Conservation (phyloP, 2,888 invertebrate genomes). For the Rotaria sp. region DNA sequence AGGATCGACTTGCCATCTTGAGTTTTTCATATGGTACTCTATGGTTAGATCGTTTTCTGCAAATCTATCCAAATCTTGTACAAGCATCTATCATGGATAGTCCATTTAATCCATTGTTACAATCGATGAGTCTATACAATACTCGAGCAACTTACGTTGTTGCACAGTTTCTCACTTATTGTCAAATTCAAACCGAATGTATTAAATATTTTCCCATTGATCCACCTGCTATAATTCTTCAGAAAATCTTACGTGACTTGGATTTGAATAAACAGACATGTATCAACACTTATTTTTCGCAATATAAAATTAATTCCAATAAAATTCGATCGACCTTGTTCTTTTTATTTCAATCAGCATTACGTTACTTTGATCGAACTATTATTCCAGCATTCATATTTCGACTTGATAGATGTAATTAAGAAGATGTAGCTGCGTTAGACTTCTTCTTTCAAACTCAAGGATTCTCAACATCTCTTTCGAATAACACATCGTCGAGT, state of each 20-base stretch:
- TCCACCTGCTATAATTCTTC: not conserved
- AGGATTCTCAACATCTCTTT: not conserved
- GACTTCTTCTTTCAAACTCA: not conserved
- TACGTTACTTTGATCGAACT: not conserved
- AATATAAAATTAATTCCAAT: not conserved
- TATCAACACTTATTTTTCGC: not conserved
- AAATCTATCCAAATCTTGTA: not conserved
- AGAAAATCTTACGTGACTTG: not conserved
- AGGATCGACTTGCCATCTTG: no score
- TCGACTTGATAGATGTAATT: not conserved
- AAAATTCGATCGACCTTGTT: not conserved
- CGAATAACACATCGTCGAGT: not conserved
- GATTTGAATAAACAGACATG: not conserved
- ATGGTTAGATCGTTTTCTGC: not conserved
- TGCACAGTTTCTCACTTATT: not conserved
- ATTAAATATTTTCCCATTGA: not conserved
- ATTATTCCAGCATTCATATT: not conserved
- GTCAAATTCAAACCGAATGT: not conserved
- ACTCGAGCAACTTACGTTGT: not conserved
- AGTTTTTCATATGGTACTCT: not conserved
- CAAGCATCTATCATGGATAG: not conserved
- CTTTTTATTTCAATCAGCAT: not conserved
- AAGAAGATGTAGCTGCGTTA: not conserved
- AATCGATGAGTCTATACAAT: not conserved
- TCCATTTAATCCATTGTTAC: not conserved